Evolutionary conservation across 2,888 invertebrate genomes (phyloP), one percentile per base, ranked within the genome.

Genomic region (Halictus ligatus): DNA sequence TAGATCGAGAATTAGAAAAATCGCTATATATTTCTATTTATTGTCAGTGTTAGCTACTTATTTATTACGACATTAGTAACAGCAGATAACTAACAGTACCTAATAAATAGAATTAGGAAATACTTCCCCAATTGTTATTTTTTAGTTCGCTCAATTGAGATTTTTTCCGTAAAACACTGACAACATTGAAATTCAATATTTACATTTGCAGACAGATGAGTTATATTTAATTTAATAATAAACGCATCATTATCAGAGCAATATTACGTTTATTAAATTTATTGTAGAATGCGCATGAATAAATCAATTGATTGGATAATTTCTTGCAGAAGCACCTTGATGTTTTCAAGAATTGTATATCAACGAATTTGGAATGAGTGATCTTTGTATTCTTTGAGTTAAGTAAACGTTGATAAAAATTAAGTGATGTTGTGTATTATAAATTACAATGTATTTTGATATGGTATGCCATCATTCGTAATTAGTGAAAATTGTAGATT

Each of bases 261-360:
- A 0, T 25, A n/a, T 60, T 25, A 3, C 25, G 8, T 58, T n/a
- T 4, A 25, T 58, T 10, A 21, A n/a, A 58, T 58, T 58, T 58
- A 58, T 58, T 7, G n/a, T 12, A n/a, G n/a, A n/a, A n/a, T n/a
- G 58, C n/a, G 10, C 58, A 8, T 3, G 58, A n/a, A 58, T 58
- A n/a, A 58, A 58, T 58, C 0, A 10, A n/a, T 58, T n/a, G n/a
- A 12, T 58, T 58, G 10, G n/a, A 58, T n/a, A n/a, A 50, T 18
- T n/a, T 25, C n/a, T 60, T 0, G 25, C 4, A 25, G 13, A 25
- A 12, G 25, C 13, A 1, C 25, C 10, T 60, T 25, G 10, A 12
- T 60, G 58, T 60, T 60, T 60, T 60, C n/a, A 58, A n/a, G n/a
- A 58, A 58, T n/a, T n/a, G 58, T 12, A n/a, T n/a, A n/a, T n/a